Conservation (phyloP, 1,140 invertebrate species). For the Procambarus clarkii region DNA sequence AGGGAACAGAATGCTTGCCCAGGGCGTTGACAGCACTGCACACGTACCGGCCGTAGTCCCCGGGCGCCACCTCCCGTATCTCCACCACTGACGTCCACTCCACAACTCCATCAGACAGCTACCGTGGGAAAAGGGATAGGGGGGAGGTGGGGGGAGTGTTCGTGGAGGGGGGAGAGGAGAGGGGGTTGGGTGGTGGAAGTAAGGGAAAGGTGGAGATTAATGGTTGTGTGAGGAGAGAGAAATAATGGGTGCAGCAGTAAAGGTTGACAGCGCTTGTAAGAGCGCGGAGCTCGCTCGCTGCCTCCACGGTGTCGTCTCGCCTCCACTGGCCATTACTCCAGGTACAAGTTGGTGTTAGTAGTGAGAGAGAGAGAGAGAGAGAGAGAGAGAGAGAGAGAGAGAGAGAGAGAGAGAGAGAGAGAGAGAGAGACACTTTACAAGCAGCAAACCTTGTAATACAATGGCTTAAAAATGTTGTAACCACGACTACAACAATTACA, state of each 20-base stretch:
- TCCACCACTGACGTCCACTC: conserved; percentile 50
- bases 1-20: conserved; percentile 23
- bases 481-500: too few species aligned
- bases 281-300: too few species aligned
- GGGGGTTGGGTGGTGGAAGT: too few species aligned
- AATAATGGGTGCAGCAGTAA: background rate
- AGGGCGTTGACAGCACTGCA: conserved; percentile 39
- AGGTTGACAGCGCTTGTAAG: background rate
- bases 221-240: background rate
- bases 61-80: conserved; percentile 7
- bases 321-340: too few species aligned
- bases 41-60: conserved; percentile 34
- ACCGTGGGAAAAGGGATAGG: background rate
- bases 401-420: too few species aligned
- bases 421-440: too few species aligned
- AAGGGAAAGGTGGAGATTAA: background rate
- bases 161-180: background rate
- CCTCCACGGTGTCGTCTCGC: too few species aligned
- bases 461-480: too few species aligned
- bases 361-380: too few species aligned
- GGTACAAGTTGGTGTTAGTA: too few species aligned
- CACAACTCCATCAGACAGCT: conserved; percentile 41
- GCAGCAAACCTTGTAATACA: too few species aligned
- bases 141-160: background rate
- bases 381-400: too few species aligned